Conservation (phyloP, 2,113 vertebrate genomes). For the Xiphophorus maculatus region DNA sequence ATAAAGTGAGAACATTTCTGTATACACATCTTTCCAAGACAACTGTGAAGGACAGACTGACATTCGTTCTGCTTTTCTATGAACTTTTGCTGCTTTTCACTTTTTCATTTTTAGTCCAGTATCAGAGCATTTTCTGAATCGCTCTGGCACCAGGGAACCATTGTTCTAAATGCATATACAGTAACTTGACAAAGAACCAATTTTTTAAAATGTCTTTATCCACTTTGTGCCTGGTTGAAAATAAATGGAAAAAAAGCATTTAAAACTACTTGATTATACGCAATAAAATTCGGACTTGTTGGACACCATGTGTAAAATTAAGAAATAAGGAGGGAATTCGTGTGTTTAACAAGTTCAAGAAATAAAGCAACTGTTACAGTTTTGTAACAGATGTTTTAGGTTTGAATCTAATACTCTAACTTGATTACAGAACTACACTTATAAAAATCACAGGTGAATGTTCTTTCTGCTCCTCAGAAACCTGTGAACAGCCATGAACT, state of each 20-base stretch:
- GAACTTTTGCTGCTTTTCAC: too few relatives aligned
- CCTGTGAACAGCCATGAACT: slow-evolving; percentile 22
- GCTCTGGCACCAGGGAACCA: not conserved
- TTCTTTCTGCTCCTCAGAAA: slow-evolving; percentile 10
- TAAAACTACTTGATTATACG: not conserved
- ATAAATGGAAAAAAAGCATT: not conserved
- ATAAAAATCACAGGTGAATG: not conserved
- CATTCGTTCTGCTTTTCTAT: too few relatives aligned
- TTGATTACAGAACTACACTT: not conserved
- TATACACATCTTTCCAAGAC: not conserved
- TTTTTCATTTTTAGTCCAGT: too few relatives aligned
- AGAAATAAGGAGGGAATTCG: not conserved
- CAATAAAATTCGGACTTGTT: not conserved
- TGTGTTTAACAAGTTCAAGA: not conserved
- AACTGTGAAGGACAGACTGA: not conserved
- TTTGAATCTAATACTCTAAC: not conserved
- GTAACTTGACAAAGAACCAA: not conserved
- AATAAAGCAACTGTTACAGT: not conserved
- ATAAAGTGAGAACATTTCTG: not conserved
- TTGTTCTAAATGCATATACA: not conserved
- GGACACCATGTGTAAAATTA: not conserved
- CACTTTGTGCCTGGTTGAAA: not conserved
- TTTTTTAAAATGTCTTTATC: not conserved
- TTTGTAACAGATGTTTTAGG: not conserved
- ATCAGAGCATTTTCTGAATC: too few relatives aligned